Evolutionary conservation across 2,888 invertebrate genomes (phyloP), one percentile per base, ranked within the genome.

Genomic region (Brachypalpus laphriformis): DNA sequence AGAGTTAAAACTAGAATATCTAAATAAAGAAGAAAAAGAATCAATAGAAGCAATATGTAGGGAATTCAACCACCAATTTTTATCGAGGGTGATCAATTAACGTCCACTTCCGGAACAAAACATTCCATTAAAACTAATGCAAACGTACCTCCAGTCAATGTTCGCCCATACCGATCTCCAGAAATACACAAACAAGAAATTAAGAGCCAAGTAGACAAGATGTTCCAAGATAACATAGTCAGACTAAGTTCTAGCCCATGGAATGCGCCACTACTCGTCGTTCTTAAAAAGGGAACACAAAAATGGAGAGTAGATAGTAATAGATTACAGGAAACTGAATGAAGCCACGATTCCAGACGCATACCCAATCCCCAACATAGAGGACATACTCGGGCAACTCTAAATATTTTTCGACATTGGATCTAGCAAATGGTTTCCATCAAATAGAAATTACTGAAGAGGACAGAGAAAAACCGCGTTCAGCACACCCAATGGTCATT

Each of bases 301-400:
- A n/a, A n/a, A n/a, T n/a, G n/a, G n/a, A 76, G 88, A 3, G 47
- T 88, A n/a, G n/a, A n/a, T n/a, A 8, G 88, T 89, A 16, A 81
- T 88, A 18, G 88, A 87, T 20, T 87, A 78, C 54, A 37, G 87
- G 7, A 87, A 87, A 65, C 40, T 87, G 1, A 88, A 88, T 14
- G n/a, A n/a, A n/a, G n/a, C n/a, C n/a, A n/a, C 88, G 2, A 81
- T 80, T 8, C 86, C 78, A 2, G 87, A 87, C 20, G 45, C 45
- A 45, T 45, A 45, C n/a, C 88, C 87, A 2, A 40, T 88, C 3
- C 88, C 82, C 76, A 87, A n/a, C n/a, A n/a, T n/a, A n/a, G n/a
- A n/a, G n/a, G n/a, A n/a, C n/a, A n/a, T n/a, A n/a, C n/a, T n/a
- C 81, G 37, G 87, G 83, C 49, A 51, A 86, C 22, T 76, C 68